phyloP scores from a whole-genome alignment of 2,797 vertebrate species.

The Sebastolobus alascanus region DNA sequence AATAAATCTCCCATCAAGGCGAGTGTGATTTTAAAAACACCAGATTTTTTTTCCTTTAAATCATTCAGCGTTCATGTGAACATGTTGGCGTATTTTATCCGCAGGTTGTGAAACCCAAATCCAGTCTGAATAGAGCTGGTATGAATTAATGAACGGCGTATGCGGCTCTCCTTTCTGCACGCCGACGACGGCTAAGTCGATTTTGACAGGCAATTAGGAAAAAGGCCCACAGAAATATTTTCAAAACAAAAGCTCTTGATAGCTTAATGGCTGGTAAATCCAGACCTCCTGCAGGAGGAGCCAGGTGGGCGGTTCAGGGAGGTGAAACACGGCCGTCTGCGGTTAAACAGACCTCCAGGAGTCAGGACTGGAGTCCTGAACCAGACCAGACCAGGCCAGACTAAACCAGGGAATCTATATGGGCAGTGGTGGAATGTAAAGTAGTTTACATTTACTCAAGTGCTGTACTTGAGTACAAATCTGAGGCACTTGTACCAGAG shows the following conservation, averaged over 20 bases:
- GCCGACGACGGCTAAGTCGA: slow-evolving; percentile 27
- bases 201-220: slow-evolving; percentile 63
- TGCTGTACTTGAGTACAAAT: too few relatives aligned
- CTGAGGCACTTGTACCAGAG: too few relatives aligned
- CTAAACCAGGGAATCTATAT: background rate
- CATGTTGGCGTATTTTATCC: slow-evolving; percentile 46
- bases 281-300: slow-evolving; percentile 39
- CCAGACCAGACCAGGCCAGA: background rate
- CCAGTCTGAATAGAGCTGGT: slow-evolving; percentile 42
- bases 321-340: slow-evolving; percentile 23
- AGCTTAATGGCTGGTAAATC: slow-evolving; percentile 61
- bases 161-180: slow-evolving; percentile 38
- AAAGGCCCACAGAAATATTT: slow-evolving; percentile 54
- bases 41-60: slow-evolving; percentile 20
- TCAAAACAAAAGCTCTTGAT: slow-evolving; percentile 60
- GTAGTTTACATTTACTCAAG: too few relatives aligned
- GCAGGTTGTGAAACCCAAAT: slow-evolving; percentile 57
- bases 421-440: too few relatives aligned
- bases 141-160: slow-evolving; percentile 53
- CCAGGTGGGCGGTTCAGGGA: slow-evolving; percentile 30
- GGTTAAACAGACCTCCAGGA: slow-evolving; percentile 16
- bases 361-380: too few relatives aligned
- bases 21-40: slow-evolving; percentile 43
- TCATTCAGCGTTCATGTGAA: slow-evolving; percentile 40
- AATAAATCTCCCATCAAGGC: slow-evolving; percentile 31